Conservation (phyloP, 2,113 vertebrate species). For the Petromus typicus region DNA sequence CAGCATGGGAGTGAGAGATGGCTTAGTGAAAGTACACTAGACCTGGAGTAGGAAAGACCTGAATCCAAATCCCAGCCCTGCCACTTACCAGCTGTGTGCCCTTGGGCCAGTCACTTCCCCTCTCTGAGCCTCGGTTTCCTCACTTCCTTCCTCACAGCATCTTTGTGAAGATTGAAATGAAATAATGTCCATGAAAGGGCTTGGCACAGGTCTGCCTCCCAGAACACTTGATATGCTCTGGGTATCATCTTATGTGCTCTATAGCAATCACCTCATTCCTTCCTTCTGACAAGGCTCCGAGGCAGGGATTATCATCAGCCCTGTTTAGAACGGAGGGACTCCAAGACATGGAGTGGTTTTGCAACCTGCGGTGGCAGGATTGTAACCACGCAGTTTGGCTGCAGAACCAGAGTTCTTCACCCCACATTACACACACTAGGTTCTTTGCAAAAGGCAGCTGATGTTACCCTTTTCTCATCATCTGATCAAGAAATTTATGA, state of each 20-base stretch:
- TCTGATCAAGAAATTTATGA: conserved; percentile 30
- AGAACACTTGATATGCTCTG: conserved; percentile 5
- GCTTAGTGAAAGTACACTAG: conserved; percentile 32
- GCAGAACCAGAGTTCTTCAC: conserved; percentile 22
- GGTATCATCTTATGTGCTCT: not conserved
- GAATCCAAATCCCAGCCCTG: conserved; percentile 73
- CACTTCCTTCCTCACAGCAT: conserved; percentile 81
- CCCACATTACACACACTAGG: not conserved
- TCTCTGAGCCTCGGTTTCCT: conserved; percentile 79
- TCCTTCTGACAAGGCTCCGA: conserved; percentile 43
- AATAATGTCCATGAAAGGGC: conserved; percentile 73
- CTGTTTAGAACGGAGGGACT: conserved; percentile 21
- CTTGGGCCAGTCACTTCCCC: conserved; percentile 77
- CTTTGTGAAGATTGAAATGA: conserved; percentile 83
- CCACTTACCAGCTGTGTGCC: conserved; percentile 76
- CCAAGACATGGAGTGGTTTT: conserved; percentile 42
- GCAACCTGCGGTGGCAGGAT: conserved; percentile 31
- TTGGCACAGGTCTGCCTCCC: conserved; percentile 73
- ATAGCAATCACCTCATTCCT: conserved; percentile 18
- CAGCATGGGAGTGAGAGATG: not conserved
- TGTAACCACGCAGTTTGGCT: conserved; percentile 6
- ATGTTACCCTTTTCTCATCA: not conserved
- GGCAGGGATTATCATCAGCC: not conserved
- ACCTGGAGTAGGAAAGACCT: conserved; percentile 66
- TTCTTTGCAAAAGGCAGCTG: not conserved